These are phyloP conservation scores for Eidolon helvum DNA, from an alignment of 2,113 vertebrate species.

Conservation along the genomic window DNA sequence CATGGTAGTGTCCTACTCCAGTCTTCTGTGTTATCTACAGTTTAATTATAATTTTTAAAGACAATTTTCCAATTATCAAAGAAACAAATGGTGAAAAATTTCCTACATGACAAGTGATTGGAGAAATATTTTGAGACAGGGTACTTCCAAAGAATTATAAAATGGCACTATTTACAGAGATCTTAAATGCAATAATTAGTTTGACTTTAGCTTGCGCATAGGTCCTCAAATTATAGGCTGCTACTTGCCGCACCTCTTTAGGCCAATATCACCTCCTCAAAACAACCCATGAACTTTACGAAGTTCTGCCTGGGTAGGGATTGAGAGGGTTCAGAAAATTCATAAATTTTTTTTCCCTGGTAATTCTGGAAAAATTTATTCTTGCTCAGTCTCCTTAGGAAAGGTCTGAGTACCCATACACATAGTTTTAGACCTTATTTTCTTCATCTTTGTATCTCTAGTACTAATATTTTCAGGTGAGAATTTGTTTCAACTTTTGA, in stretches of 20 bases:
- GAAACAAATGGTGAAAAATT: slow-evolving; percentile 12
- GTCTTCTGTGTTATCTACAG: not conserved
- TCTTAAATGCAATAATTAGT: not conserved
- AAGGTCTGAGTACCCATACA: not conserved
- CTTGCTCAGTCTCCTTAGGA: not conserved
- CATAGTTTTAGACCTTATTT: not conserved
- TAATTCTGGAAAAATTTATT: slow-evolving; percentile 23
- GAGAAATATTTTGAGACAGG: not conserved
- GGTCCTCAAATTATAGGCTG: not conserved
- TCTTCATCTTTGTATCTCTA: not conserved
- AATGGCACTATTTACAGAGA: slow-evolving; percentile 2
- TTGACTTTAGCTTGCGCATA: slow-evolving; percentile 1
- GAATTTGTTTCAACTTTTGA: slow-evolving; percentile 45
- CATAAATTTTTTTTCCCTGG: not conserved
- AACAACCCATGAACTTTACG: not conserved
- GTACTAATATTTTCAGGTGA: slow-evolving; percentile 31
- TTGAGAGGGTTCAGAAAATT: slow-evolving; percentile 16
- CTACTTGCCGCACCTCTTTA: not conserved
- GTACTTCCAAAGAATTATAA: slow-evolving; percentile 2
- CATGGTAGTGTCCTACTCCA: not conserved
- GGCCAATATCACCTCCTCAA: not conserved
- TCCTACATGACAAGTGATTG: not conserved
- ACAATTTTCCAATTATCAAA: slow-evolving; percentile 39
- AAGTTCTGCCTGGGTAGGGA: not conserved
- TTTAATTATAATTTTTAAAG: slow-evolving; percentile 20